phyloP scores from a whole-genome alignment of 1,140 invertebrate species.

The Ips nitidus region DNA sequence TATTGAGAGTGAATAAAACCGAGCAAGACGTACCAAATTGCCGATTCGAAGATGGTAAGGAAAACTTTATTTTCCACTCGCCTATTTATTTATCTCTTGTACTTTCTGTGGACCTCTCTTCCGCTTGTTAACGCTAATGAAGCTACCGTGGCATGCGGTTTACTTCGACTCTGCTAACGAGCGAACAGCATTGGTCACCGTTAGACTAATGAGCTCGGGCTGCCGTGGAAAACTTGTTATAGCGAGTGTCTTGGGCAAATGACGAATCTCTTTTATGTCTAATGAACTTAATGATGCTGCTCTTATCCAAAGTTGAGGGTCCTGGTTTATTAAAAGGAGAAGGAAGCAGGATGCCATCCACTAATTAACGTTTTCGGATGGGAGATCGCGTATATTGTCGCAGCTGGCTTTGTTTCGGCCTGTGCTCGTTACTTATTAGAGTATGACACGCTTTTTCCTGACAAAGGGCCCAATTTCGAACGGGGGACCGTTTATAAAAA shows the following conservation, averaged over 20 bases:
- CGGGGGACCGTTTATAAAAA: not conserved
- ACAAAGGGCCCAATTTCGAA: no score
- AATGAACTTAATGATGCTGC: conserved; percentile 3
- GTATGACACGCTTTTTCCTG: not conserved
- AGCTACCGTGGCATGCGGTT: conserved; percentile 17
- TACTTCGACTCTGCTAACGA: conserved; percentile 25
- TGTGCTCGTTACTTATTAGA: not conserved
- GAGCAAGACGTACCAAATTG: no score
- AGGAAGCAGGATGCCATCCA: not conserved
- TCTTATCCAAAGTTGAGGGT: not conserved
- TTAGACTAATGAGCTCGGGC: conserved; percentile 21
- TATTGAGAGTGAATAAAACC: no score
- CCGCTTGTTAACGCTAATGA: conserved; percentile 29
- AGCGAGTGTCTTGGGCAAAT: conserved; percentile 15
- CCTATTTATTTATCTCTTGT: not conserved
- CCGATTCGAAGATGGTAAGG: no score
- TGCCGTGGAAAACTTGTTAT: conserved; percentile 18
- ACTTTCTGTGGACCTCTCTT: conserved; percentile 14
- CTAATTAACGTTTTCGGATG: not conserved
- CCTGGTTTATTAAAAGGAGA: not conserved
- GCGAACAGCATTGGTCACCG: conserved; percentile 20
- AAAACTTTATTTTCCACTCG: no score
- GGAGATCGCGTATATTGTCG: not conserved
- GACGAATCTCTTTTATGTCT: conserved; percentile 11
- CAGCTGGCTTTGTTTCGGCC: not conserved